Percentiles rank a stretch among this genome's conserved stretches.
These are phyloP conservation scores for Enteromius fasciolatus DNA, from an alignment of 2,797 vertebrate genomes.

Conservation along the genomic window DNA sequence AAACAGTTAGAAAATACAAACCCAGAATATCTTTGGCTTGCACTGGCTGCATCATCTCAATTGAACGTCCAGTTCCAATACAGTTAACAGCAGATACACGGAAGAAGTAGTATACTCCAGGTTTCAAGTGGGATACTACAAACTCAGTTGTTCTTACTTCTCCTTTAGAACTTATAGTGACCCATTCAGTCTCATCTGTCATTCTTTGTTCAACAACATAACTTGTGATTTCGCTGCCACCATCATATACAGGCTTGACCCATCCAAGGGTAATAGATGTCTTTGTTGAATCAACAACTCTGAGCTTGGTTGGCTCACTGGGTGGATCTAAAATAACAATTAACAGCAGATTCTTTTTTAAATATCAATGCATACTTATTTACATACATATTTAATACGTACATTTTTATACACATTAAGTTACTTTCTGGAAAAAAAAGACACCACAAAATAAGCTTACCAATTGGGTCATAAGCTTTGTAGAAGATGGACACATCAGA, in stretches of 20 bases:
- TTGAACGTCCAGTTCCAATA: constrained; percentile 90
- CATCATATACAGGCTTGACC: constrained; percentile 94
- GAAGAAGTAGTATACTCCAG: constrained; percentile 91
- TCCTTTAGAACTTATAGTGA: constrained; percentile 84
- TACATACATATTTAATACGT: too few relatives aligned
- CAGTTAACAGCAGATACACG: constrained; percentile 89
- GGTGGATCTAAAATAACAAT: constrained; percentile 84
- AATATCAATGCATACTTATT: neutral
- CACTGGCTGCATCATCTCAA: constrained; percentile 89
- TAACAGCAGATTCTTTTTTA: neutral
- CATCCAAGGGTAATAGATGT: constrained; percentile 93
- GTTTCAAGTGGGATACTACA: constrained; percentile 91
- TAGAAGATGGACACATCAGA: constrained; percentile 91
- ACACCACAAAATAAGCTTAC: constrained; percentile 73
- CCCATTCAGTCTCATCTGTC: constrained; percentile 90
- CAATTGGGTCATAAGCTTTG: constrained; percentile 91
- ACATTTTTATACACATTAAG: neutral
- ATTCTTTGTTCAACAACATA: constrained; percentile 89
- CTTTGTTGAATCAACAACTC: constrained; percentile 93
- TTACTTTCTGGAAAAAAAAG: neutral
- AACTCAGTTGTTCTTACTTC: constrained; percentile 94
- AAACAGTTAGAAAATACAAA: constrained; percentile 70
- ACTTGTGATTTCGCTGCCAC: constrained; percentile 90
- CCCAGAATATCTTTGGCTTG: constrained; percentile 98
- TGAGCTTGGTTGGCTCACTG: constrained; percentile 90